phyloP scores from a whole-genome alignment of 2,797 vertebrate species.

The Tenualosa ilisha region DNA sequence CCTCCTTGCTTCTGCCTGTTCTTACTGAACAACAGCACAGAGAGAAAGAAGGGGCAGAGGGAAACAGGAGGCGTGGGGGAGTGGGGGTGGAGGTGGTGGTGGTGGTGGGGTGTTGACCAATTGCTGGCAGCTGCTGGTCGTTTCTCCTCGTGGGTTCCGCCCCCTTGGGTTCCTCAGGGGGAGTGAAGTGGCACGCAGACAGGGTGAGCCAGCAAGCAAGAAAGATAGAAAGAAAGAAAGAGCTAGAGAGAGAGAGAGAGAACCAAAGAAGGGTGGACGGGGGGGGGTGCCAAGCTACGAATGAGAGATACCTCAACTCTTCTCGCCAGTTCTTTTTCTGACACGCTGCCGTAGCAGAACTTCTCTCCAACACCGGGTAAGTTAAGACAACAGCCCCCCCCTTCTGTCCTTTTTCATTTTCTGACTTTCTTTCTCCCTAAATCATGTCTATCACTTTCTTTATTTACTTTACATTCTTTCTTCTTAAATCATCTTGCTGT shows the following conservation, averaged over 20 bases:
- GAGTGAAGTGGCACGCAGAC: neutral
- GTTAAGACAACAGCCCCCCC: neutral
- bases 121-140: slow-evolving; percentile 75
- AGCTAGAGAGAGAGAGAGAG: no score
- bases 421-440: no score
- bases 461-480: neutral
- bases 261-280: no score
- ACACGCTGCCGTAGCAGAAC: neutral
- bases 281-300: neutral
- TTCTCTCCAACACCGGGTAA: neutral
- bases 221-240: no score
- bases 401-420: neutral
- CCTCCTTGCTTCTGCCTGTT: neutral
- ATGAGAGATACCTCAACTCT: neutral
- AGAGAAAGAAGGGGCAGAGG: slow-evolving; percentile 36
- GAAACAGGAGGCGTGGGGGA: neutral
- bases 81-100: no score
- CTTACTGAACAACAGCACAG: neutral
- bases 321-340: neutral
- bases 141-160: slow-evolving; percentile 64
- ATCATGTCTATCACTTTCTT: neutral
- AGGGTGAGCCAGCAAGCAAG: no score
- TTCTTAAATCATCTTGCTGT: neutral
- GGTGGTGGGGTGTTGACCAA: slow-evolving; percentile 51
- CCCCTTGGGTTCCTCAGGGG: slow-evolving; percentile 39